Base-by-base conservation (phyloP, 2,888 invertebrate genomes). In the Pyralis farinalis region DNA sequence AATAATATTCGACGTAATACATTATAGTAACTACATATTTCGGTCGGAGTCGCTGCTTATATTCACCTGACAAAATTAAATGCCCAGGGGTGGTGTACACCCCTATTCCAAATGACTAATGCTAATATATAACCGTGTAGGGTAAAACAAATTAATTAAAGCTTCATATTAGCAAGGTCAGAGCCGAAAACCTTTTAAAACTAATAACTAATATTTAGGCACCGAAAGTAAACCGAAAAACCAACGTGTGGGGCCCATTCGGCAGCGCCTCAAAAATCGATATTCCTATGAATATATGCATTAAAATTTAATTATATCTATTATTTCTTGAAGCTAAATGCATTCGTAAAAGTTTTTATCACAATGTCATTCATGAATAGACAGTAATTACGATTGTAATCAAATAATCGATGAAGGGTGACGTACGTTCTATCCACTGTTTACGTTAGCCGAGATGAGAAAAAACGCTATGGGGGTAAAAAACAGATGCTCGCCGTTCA, bases 321-420 rank as follows among this genome's bases (percentile, higher is more conserved):
- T 16, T 16, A 16, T 4, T 16, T 4, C 2, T 16, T 16, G 16
- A 16, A 16, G 16, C 34, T 47, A 46, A 43, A 38, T 51, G 44
- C 60, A 53, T 63, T 64, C 58, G 64, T 53, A 54, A 44, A 50
- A 52, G 46, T 51, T 69, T 51, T 67, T 60, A 63, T 57, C 56
- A 55, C 62, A 51, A 56, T 74, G 60, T 71, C 85, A 87, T 87
- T 88, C 84, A 87, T 82, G 78, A 85, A 83, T 66, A 63, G 43
- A 43, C 43, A 47, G n/a, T 71, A 80, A 81, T 79, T 78, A 76
- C 60, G 56, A 60, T 67, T 53, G 60, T 71, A 76, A 71, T 75
- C 63, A 74, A 74, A 52, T 70, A 81, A 87, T 85, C 85, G 80
- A 85, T 87, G 74, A 69, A 52, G 65, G 65, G 48, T 72, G 69